phyloP scores from a whole-genome alignment of 2,888 invertebrate genomes.

The Latheticus oryzae region DNA sequence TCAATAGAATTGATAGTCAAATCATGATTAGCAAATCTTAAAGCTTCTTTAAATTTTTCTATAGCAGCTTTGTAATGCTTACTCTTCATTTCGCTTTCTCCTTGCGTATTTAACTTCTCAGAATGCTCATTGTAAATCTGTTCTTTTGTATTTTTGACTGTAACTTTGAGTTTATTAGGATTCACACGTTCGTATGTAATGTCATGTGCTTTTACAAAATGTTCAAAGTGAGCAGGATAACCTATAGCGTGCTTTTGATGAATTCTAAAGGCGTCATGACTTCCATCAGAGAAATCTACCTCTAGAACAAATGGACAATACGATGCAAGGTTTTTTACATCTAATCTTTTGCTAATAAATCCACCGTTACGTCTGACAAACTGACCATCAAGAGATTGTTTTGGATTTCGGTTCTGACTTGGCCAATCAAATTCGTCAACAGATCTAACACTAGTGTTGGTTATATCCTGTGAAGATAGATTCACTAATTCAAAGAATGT shows the following conservation, averaged over 20 bases:
- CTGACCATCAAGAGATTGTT: not conserved
- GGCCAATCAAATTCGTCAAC: too few relatives aligned
- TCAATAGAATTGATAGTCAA: not conserved
- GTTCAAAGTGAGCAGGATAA: too few relatives aligned
- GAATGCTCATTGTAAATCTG: not conserved
- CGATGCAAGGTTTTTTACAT: not conserved
- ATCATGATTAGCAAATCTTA: not conserved
- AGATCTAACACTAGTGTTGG: too few relatives aligned
- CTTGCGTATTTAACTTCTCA: slow-evolving; percentile 6
- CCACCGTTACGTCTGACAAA: not conserved
- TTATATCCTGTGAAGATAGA: too few relatives aligned
- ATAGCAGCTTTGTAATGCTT: slow-evolving; percentile 6
- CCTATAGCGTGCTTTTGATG: slow-evolving; percentile 9
- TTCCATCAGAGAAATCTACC: not conserved
- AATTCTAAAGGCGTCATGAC: not conserved
- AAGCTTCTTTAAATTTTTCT: slow-evolving; percentile 10
- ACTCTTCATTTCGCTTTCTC: not conserved
- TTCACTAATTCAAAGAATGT: too few relatives aligned
- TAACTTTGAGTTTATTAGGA: too few relatives aligned
- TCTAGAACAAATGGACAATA: slow-evolving; percentile 5
- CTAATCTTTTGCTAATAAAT: not conserved
- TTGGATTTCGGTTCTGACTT: too few relatives aligned
- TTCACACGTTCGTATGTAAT: not conserved
- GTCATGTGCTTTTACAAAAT: not conserved
- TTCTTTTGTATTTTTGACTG: slow-evolving; percentile 1